Conservation (phyloP, 2,113 vertebrate species). For the Hiodon alosoides region DNA sequence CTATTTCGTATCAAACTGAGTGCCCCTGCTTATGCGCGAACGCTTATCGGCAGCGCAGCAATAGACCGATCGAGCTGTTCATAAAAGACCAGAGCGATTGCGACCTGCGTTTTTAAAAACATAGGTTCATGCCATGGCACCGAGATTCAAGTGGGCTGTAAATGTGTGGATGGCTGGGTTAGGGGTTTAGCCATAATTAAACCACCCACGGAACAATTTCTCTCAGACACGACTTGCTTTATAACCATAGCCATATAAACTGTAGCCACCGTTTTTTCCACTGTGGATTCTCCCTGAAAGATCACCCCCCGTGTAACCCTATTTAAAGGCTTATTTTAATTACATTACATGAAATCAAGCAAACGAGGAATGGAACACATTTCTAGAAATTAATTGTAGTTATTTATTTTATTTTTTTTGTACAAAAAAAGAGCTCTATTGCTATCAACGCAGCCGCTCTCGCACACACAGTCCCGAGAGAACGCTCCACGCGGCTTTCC, state of each 20-base stretch:
- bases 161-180: constrained; percentile 67
- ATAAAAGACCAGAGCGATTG: constrained; percentile 42
- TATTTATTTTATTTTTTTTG: too few species aligned
- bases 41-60: constrained; percentile 70
- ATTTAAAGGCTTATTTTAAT: too few species aligned
- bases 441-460: too few species aligned
- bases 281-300: not conserved
- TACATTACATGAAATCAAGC: too few species aligned
- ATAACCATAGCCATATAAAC: too few species aligned
- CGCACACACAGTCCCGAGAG: too few species aligned
- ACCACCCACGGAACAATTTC: not conserved
- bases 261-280: not conserved
- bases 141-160: constrained; percentile 74
- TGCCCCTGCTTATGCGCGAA: constrained; percentile 66
- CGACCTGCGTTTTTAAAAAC: constrained; percentile 67
- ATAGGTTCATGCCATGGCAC: constrained; percentile 61
- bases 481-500: too few species aligned
- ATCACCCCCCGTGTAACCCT: too few species aligned
- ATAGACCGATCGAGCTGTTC: constrained; percentile 68
- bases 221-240: too few species aligned
- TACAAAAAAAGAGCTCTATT: too few species aligned
- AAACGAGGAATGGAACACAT: too few species aligned
- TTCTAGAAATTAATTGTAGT: too few species aligned
- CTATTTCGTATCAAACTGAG: constrained; percentile 42
- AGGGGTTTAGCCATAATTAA: constrained; percentile 62